Percentiles rank a stretch among this genome's conserved stretches.
phyloP scores from a whole-genome alignment of 2,797 vertebrate species.

The Paratrypauchen microcephalus region DNA sequence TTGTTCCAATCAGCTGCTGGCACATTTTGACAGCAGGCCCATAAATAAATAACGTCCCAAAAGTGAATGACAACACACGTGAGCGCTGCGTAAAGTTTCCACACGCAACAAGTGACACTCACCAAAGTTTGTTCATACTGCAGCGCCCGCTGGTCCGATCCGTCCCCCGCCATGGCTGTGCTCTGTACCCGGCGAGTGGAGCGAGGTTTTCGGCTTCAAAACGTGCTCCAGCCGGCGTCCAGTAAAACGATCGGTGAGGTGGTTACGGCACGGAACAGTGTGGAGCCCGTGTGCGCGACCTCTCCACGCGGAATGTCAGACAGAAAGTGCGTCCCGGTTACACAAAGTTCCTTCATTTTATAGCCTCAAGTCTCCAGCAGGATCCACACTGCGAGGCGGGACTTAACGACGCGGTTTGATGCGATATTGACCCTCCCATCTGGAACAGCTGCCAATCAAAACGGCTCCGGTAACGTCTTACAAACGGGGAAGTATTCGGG shows the following conservation, averaged over 20 bases:
- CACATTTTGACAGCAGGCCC: neutral
- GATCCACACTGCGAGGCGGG: constrained; percentile 63
- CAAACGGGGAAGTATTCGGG: neutral
- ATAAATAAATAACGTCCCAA: neutral
- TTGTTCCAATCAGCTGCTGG: no score
- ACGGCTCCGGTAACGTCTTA: neutral
- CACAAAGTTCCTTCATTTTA: constrained; percentile 72
- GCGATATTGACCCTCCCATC: constrained; percentile 49
- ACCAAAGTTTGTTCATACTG: constrained; percentile 97
- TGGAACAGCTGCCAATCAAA: constrained; percentile 39
- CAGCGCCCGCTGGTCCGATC: constrained; percentile 88
- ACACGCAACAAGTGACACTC: constrained; percentile 69
- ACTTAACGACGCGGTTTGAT: constrained; percentile 46
- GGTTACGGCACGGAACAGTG: constrained; percentile 27
- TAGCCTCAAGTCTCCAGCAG: constrained; percentile 52
- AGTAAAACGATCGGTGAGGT: constrained; percentile 9
- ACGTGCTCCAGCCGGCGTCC: constrained; percentile 28
- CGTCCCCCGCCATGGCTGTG: constrained; percentile 78
- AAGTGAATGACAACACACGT: neutral
- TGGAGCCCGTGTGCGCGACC: constrained; percentile 9
- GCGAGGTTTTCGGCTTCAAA: constrained; percentile 20
- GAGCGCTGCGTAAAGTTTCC: constrained; percentile 29
- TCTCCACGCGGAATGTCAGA: constrained; percentile 36
- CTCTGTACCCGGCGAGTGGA: constrained; percentile 36
- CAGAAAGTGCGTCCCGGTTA: constrained; percentile 28